phyloP scores from a whole-genome alignment of 2,113 vertebrate genomes.

The Henicopernis longicauda region DNA sequence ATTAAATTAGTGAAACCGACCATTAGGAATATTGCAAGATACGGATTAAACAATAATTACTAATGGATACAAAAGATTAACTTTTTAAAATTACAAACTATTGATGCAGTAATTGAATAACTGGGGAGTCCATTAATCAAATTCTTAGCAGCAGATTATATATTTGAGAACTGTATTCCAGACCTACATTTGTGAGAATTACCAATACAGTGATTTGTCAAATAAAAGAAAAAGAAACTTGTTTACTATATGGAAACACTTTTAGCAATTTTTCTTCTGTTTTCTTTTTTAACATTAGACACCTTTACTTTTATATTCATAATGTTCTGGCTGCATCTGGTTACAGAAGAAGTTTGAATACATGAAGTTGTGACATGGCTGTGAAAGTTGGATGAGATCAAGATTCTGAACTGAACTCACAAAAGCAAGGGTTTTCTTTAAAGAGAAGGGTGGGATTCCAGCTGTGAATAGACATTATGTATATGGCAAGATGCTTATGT shows the following conservation, averaged over 20 bases:
- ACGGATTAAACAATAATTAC: neutral
- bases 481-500: neutral
- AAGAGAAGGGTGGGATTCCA: neutral
- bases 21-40: neutral
- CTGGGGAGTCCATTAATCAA: neutral
- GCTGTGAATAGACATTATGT: neutral
- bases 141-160: neutral
- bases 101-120: neutral
- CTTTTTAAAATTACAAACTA: neutral
- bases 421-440: neutral
- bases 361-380: neutral
- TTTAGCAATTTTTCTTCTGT: neutral
- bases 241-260: neutral
- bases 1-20: neutral
- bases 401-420: neutral
- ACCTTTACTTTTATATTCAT: neutral
- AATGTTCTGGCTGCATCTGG: neutral
- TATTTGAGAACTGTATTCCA: neutral
- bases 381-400: neutral
- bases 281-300: neutral
- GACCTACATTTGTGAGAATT: neutral
- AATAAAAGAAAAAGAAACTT: neutral
- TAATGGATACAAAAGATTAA: neutral
- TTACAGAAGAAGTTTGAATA: neutral
- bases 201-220: neutral